Evolutionary conservation across 1,140 invertebrate genomes (phyloP).

Genomic region (Scaptomyza graminum): DNA sequence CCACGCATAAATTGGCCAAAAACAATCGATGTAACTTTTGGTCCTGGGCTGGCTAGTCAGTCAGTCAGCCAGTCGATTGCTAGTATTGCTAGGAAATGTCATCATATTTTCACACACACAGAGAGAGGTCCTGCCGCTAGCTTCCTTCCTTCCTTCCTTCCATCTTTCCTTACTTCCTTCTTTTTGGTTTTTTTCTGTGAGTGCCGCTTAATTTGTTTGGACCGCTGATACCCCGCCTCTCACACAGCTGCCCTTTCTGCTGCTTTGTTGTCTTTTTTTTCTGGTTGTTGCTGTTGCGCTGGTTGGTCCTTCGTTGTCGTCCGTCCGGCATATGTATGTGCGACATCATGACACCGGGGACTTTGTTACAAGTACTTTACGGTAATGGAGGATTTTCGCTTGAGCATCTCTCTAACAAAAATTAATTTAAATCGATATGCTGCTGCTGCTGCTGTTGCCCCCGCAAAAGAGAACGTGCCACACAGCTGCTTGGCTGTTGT

Average conservation of each 20-base stretch:
- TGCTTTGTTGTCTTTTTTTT: slow-evolving; percentile 28
- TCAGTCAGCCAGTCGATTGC: slow-evolving; percentile 1
- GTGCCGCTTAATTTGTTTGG: slow-evolving; percentile 75
- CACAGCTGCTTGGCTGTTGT: slow-evolving; percentile 23
- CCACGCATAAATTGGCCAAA: slow-evolving; percentile 79
- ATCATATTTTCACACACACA: slow-evolving; percentile 57
- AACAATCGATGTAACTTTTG: slow-evolving; percentile 79
- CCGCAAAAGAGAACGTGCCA: not conserved
- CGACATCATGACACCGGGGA: slow-evolving; percentile 68
- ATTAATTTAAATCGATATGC: slow-evolving; percentile 84
- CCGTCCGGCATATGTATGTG: slow-evolving; percentile 70
- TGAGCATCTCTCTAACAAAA: slow-evolving; percentile 84
- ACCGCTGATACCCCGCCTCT: slow-evolving; percentile 4
- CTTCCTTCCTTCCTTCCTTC: too few relatives aligned
- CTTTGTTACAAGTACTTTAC: slow-evolving; percentile 84
- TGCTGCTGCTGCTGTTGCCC: slow-evolving; percentile 24
- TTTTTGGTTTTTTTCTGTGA: slow-evolving; percentile 11
- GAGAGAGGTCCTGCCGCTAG: not conserved
- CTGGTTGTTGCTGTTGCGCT: not conserved
- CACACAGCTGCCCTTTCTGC: slow-evolving; percentile 8
- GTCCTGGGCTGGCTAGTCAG: slow-evolving; percentile 22
- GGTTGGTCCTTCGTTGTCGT: slow-evolving; percentile 4
- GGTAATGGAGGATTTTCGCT: slow-evolving; percentile 84
- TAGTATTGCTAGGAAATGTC: slow-evolving; percentile 30
- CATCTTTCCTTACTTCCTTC: too few relatives aligned